These are phyloP conservation scores for Ectobius pallidus DNA, from an alignment of 2,888 invertebrate genomes.

Conservation along the genomic window DNA sequence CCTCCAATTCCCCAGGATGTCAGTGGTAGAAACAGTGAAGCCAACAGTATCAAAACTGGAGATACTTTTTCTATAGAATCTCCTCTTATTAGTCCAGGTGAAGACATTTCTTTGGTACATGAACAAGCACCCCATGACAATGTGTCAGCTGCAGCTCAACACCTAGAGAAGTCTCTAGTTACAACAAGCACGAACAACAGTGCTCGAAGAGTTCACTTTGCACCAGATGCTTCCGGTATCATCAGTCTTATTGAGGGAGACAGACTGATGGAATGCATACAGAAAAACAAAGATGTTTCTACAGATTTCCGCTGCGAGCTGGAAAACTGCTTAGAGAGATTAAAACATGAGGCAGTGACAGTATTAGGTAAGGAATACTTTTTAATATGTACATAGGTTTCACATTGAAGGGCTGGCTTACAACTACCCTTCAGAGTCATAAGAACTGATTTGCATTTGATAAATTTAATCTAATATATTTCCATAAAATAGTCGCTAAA, in stretches of 20 bases:
- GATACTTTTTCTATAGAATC: background rate
- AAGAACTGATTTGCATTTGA: no score
- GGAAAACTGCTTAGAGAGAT: conserved; percentile 68
- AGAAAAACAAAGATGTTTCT: conserved; percentile 58
- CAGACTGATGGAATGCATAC: conserved; percentile 62
- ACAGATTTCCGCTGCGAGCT: conserved; percentile 69
- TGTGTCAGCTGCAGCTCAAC: background rate
- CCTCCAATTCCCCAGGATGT: no score
- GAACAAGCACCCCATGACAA: background rate
- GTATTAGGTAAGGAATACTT: no score
- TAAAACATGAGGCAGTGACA: conserved; percentile 73
- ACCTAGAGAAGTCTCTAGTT: background rate
- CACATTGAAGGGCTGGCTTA: no score
- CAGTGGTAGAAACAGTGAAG: background rate
- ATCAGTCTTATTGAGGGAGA: conserved; percentile 67
- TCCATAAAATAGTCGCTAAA: no score
- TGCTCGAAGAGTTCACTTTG: conserved; percentile 63
- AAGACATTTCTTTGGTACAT: background rate
- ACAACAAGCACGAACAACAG: background rate
- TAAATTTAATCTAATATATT: no score
- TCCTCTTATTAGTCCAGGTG: background rate
- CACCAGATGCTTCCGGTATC: conserved; percentile 69
- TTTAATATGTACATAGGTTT: no score
- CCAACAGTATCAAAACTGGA: background rate
- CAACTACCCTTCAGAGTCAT: no score